Evolutionary conservation across 2,888 invertebrate species (phyloP), one percentile per base, ranked within the genome.

Genomic region (Lepetodrilus schrolli): DNA sequence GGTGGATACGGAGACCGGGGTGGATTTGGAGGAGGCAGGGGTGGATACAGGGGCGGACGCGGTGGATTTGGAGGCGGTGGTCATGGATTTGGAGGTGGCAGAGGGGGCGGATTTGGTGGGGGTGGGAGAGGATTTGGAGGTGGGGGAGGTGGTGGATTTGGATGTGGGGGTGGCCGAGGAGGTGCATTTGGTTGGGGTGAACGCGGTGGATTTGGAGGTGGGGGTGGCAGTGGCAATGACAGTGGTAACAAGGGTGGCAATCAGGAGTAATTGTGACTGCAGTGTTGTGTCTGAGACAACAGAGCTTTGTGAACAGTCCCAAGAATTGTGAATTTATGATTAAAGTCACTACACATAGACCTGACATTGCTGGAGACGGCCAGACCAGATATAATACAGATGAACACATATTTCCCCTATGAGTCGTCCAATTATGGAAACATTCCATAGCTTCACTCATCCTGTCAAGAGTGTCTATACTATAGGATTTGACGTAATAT

Each of bases 161-260:
- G 78, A 10, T 50, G 38, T 34, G 66, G 73, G 13, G 74, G 76
- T 4, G 66, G 70, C 7, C 65, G 74, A 38, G 74, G 76, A 13
- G 47, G 65, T 20, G 49, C 70, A 21, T 66, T 65, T n/a, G 69
- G 74, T 4, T 21, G 38, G 17, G 47, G 71, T 36, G 34, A 74
- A 49, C n/a, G 36, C 13, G 38, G 75, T 30, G 66, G 71, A 78
- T 81, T 48, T 90, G 90, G 4, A 89, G 86, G 7, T 82, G 79
- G 47, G 81, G 82, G 82, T 82, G 2, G 81, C 1, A 26, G 72
- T 8, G 26, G 47, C 13, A 43, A 17, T 49, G 43, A 34, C n/a
- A 71, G 76, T 26, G 70, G 74, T n/a, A 68, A 70, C 4, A 49
- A 66, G 17, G 70, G 70, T n/a, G 34, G 70, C 26, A 21, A 37